A percentile compares a stretch with the other conserved stretches of the same genome.
Evolutionary conservation across 2,797 vertebrate genomes (phyloP).

Genomic region (Pteronotus mesoamericanus): DNA sequence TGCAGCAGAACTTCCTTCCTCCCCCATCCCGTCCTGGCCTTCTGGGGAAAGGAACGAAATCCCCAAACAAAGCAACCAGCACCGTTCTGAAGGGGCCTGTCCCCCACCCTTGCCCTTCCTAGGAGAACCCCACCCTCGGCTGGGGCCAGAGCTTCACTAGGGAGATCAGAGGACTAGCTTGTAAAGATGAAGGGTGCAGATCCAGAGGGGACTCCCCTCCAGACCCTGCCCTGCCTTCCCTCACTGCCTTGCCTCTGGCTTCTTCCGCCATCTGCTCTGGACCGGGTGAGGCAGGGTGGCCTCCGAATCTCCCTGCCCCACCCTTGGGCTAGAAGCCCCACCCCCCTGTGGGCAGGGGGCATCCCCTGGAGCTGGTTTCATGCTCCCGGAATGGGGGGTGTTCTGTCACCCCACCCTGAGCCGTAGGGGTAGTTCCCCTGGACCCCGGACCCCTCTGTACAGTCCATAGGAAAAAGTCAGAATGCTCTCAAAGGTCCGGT

Average conservation of each 20-base stretch:
- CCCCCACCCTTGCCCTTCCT: not conserved
- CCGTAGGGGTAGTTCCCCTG: not conserved
- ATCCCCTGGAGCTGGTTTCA: not conserved
- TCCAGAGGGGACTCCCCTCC: not conserved
- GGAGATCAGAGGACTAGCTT: conserved; percentile 54
- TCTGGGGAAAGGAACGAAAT: conserved; percentile 42
- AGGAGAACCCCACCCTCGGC: conserved; percentile 18
- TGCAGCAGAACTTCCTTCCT: conserved; percentile 50
- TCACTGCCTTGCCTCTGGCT: not conserved
- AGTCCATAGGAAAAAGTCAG: conserved; percentile 44
- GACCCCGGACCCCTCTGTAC: conserved; percentile 36
- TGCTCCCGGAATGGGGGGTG: not conserved
- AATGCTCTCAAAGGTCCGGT: not conserved
- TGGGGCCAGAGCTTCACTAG: not conserved
- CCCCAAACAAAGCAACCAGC: conserved; percentile 47
- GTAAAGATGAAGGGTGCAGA: conserved; percentile 10
- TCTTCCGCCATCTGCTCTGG: not conserved
- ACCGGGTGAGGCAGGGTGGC: not conserved
- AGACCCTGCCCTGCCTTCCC: not conserved
- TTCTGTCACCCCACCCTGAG: not conserved
- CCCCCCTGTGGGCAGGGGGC: not conserved
- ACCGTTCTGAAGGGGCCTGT: not conserved
- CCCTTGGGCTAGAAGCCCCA: not conserved
- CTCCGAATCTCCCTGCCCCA: not conserved
- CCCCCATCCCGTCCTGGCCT: conserved; percentile 24